A percentile compares a stretch with the other conserved stretches of the same genome.
Conservation (phyloP, 2,888 invertebrate genomes). For the Poecilobothrus nobilitatus region DNA sequence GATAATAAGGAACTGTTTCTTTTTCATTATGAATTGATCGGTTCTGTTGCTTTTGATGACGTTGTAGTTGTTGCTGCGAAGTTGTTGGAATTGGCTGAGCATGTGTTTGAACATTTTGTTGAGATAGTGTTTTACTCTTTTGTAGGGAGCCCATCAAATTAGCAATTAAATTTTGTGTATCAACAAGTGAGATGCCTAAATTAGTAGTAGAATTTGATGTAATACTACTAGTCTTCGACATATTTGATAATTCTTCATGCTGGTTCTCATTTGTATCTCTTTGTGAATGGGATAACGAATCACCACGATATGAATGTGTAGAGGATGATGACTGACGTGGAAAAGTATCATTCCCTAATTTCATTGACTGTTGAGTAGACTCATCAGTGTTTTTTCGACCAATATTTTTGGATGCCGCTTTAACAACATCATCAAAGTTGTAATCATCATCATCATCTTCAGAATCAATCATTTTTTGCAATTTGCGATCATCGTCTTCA, state of each 20-base stretch:
- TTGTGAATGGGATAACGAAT: constrained; percentile 30
- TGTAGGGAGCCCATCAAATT: constrained; percentile 54
- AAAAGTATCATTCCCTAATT: not conserved
- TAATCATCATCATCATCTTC: constrained; percentile 72
- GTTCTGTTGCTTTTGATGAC: not conserved
- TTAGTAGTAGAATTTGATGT: constrained; percentile 16
- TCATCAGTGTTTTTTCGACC: constrained; percentile 52
- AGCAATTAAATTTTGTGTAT: constrained; percentile 55
- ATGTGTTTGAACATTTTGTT: not conserved
- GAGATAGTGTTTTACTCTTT: constrained; percentile 28
- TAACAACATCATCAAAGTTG: constrained; percentile 72
- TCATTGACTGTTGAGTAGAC: constrained; percentile 26
- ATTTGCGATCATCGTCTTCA: constrained; percentile 29
- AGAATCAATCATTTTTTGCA: constrained; percentile 47
- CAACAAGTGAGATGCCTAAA: constrained; percentile 43
- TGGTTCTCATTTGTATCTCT: constrained; percentile 15
- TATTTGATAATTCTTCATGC: constrained; percentile 31
- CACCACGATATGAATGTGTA: not conserved
- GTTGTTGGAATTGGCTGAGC: not conserved
- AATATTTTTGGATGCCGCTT: constrained; percentile 66
- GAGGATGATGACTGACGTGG: not conserved
- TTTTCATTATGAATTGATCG: not conserved
- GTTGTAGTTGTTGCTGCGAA: not conserved
- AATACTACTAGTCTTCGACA: constrained; percentile 30
- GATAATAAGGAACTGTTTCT: not conserved